These are phyloP conservation scores for Argynnis bischoffii DNA, from an alignment of 2,888 invertebrate genomes.

Conservation along the genomic window DNA sequence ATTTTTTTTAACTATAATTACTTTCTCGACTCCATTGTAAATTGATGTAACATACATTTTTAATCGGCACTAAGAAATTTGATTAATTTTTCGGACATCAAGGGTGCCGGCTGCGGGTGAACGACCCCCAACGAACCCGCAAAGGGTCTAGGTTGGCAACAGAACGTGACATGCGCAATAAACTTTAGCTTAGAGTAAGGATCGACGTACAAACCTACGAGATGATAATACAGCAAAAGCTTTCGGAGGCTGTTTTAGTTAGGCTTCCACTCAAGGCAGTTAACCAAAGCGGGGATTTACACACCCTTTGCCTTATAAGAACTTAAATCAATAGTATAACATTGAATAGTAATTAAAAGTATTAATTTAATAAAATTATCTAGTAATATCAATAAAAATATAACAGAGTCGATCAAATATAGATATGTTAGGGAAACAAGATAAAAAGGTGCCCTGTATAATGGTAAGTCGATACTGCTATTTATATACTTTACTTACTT, in stretches of 20 bases:
- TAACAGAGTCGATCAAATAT: neutral
- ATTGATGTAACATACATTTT: neutral
- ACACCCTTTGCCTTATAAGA: neutral
- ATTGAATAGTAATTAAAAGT: no score
- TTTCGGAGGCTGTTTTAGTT: constrained; percentile 5
- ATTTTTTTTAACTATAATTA: neutral
- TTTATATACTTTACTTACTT: constrained; percentile 10
- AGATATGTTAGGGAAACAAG: constrained; percentile 16
- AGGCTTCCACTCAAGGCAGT: neutral
- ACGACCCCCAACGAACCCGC: constrained; percentile 35
- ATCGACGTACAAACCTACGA: constrained; percentile 22
- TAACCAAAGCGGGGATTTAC: neutral
- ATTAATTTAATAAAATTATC: no score
- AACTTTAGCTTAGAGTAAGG: constrained; percentile 44
- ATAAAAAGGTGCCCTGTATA: constrained; percentile 15
- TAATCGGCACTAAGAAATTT: neutral
- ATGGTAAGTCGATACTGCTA: constrained; percentile 16
- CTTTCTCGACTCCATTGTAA: neutral
- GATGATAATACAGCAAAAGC: constrained; percentile 4
- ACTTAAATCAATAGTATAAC: neutral
- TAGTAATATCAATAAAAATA: no score
- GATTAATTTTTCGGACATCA: constrained; percentile 8
- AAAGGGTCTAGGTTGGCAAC: constrained; percentile 44
- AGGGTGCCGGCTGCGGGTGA: constrained; percentile 33
- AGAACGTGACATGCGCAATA: constrained; percentile 67